These are phyloP conservation scores for Oncorhynchus nerka DNA, from an alignment of 2,113 vertebrate species.

Conservation along the genomic window DNA sequence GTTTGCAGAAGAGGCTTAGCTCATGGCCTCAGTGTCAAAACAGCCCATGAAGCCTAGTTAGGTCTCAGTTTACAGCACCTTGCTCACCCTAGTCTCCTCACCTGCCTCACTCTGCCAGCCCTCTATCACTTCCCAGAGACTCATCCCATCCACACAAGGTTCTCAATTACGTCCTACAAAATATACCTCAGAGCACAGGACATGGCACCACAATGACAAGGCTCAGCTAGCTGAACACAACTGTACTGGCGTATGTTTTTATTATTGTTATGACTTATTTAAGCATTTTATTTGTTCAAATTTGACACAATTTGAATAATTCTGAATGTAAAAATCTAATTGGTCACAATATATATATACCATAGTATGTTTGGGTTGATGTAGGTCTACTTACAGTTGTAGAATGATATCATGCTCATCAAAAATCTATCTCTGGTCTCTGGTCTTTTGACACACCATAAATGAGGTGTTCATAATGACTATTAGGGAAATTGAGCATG, in stretches of 20 bases:
- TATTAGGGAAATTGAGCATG: neutral
- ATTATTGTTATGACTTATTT: slow-evolving; percentile 17
- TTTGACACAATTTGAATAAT: neutral
- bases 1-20: slow-evolving; percentile 11
- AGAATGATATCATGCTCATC: neutral
- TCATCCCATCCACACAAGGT: slow-evolving; percentile 48
- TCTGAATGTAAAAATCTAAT: neutral
- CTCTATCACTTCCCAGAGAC: slow-evolving; percentile 49
- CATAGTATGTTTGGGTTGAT: too few species aligned
- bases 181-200: slow-evolving; percentile 74
- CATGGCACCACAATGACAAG: slow-evolving; percentile 57
- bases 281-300: neutral
- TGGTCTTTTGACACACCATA: neutral
- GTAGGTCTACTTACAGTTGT: too few species aligned
- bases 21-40: slow-evolving; percentile 32
- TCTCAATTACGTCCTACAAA: slow-evolving; percentile 56
- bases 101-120: slow-evolving; percentile 52
- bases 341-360: neutral
- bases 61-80: slow-evolving; percentile 62
- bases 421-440: neutral
- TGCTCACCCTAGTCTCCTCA: slow-evolving; percentile 30
- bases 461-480: neutral
- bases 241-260: neutral
- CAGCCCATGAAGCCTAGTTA: slow-evolving; percentile 1
- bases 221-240: slow-evolving; percentile 45